Evolutionary conservation across 1,140 invertebrate species (phyloP).

Genomic region (Musca vetustissima): DNA sequence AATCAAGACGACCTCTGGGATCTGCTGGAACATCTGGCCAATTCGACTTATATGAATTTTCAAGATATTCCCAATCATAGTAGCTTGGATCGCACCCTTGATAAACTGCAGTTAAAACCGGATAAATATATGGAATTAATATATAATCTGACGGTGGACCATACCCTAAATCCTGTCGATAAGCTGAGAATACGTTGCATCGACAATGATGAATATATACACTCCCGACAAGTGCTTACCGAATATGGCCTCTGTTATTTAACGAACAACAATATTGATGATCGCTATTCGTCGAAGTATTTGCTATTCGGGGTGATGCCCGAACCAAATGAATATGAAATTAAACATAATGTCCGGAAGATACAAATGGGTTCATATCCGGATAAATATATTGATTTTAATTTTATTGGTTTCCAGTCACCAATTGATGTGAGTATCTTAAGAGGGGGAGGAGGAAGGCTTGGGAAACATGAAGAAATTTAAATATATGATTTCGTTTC

Average conservation of each 20-base stretch:
- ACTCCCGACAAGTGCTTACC: slow-evolving; percentile 43
- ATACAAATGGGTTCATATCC: slow-evolving; percentile 33
- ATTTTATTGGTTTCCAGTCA: slow-evolving; percentile 28
- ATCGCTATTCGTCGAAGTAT: slow-evolving; percentile 39
- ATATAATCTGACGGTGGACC: slow-evolving; percentile 46
- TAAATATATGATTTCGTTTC: not conserved
- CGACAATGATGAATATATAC: slow-evolving; percentile 39
- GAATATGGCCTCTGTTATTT: slow-evolving; percentile 51
- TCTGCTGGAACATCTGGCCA: slow-evolving; percentile 50
- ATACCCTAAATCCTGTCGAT: slow-evolving; percentile 32
- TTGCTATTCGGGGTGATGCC: slow-evolving; percentile 41
- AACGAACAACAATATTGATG: slow-evolving; percentile 37
- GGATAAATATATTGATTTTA: slow-evolving; percentile 34
- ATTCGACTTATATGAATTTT: slow-evolving; percentile 50
- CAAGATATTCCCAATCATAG: slow-evolving; percentile 41
- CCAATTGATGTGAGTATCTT: slow-evolving; percentile 25
- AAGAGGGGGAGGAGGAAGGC: not conserved
- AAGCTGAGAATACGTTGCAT: slow-evolving; percentile 30
- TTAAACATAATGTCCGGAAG: not conserved
- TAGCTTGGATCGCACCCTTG: slow-evolving; percentile 34
- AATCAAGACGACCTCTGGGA: slow-evolving; percentile 35
- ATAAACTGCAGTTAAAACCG: slow-evolving; percentile 36
- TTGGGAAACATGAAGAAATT: not conserved
- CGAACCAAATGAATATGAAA: slow-evolving; percentile 22
- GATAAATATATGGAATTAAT: slow-evolving; percentile 48